Evolutionary conservation across 2,888 invertebrate genomes (phyloP).

Genomic region (Podabrus alpinus): DNA sequence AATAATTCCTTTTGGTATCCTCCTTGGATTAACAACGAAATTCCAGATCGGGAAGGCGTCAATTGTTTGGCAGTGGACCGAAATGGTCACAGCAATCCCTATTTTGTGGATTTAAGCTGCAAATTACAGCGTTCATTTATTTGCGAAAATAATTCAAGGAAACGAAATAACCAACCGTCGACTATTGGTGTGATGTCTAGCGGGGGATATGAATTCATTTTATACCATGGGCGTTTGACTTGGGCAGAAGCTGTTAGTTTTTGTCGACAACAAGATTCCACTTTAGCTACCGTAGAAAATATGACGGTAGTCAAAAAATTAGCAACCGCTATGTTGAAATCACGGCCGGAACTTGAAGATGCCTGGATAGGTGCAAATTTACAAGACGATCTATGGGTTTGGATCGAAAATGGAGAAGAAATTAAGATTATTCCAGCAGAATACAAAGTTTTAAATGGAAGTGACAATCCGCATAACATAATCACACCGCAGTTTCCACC

Average conservation of each 20-base stretch:
- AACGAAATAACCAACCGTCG: background rate
- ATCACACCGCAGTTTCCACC: constrained; percentile 35
- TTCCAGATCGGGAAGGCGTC: constrained; percentile 46
- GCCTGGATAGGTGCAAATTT: constrained; percentile 43
- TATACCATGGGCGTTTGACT: constrained; percentile 56
- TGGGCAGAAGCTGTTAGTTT: constrained; percentile 60
- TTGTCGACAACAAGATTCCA: constrained; percentile 57
- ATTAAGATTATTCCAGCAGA: constrained; percentile 34
- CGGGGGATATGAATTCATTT: constrained; percentile 29
- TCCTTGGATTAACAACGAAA: constrained; percentile 38
- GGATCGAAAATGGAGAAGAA: constrained; percentile 40
- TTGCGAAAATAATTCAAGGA: constrained; percentile 3
- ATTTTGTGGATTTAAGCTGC: constrained; percentile 62
- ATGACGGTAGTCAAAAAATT: constrained; percentile 55
- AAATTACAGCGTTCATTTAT: constrained; percentile 57
- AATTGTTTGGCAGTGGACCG: constrained; percentile 60
- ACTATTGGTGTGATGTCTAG: background rate
- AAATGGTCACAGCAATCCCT: constrained; percentile 57
- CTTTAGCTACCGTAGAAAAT: constrained; percentile 57
- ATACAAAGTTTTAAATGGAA: constrained; percentile 2
- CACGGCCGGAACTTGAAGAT: constrained; percentile 51
- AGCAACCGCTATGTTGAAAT: constrained; percentile 56
- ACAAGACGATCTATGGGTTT: constrained; percentile 40
- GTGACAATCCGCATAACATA: constrained; percentile 31
- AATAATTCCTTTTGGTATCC: constrained; percentile 33